These are phyloP conservation scores for Paradoxurus hermaphroditus DNA, from an alignment of 2,113 vertebrate species.

Conservation along the genomic window DNA sequence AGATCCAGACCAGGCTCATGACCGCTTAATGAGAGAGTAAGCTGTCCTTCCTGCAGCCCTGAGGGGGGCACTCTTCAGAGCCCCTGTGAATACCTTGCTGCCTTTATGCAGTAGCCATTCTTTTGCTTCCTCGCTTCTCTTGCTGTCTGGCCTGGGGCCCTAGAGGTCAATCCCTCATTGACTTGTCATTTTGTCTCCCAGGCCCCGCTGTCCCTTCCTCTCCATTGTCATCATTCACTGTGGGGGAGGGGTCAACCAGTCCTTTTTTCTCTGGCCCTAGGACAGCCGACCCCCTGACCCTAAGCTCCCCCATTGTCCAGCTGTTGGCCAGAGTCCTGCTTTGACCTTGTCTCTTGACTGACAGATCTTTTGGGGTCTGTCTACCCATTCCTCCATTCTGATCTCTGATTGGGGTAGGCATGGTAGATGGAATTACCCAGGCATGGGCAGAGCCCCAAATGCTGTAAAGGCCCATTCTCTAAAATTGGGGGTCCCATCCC, in stretches of 20 bases:
- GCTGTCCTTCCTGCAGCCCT: neutral
- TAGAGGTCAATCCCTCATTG: neutral
- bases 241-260: neutral
- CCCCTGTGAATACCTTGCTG: neutral
- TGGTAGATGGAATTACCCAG: neutral
- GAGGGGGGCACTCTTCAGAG: neutral
- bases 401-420: neutral
- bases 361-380: neutral
- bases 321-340: neutral
- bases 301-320: neutral
- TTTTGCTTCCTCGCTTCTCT: neutral
- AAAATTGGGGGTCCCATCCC: slow-evolving; percentile 42
- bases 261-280: neutral
- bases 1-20: rapidly evolving
- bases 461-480: slow-evolving; percentile 11
- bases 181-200: slow-evolving; percentile 44
- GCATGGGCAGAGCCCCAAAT: neutral
- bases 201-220: neutral
- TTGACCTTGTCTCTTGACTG: slow-evolving; percentile 16
- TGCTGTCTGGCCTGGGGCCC: neutral
- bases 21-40: neutral
- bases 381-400: neutral
- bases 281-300: neutral
- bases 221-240: neutral
- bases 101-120: neutral